A percentile compares a stretch with the other conserved stretches of the same genome.
phyloP scores from a whole-genome alignment of 2,797 vertebrate species.

The Distichodus sexfasciatus region DNA sequence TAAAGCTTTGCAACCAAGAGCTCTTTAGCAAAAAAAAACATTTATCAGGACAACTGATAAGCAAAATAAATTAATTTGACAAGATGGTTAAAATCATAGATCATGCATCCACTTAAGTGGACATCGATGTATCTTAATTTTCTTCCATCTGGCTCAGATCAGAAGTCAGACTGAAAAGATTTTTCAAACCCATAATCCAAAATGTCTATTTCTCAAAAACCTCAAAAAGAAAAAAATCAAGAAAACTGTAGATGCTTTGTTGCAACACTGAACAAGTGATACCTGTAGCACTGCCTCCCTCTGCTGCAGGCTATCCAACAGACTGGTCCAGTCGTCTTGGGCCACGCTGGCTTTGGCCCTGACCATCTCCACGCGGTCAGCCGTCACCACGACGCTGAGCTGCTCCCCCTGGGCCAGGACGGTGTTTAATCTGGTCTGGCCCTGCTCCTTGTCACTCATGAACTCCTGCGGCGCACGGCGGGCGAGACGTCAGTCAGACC shows the following conservation, averaged over 20 bases:
- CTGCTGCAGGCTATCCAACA: conserved; percentile 85
- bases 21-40: no score
- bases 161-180: no score
- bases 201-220: no score
- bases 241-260: background rate
- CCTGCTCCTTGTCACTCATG: conserved; percentile 88
- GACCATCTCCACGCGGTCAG: conserved; percentile 82
- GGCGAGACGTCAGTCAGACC: conserved; percentile 38
- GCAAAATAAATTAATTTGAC: no score
- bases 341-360: conserved; percentile 79
- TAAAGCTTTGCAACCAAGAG: no score
- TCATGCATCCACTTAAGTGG: no score
- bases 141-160: no score
- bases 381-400: conserved; percentile 79
- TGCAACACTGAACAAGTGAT: background rate
- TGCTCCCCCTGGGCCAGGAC: conserved; percentile 86
- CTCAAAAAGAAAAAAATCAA: no score
- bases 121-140: no score
- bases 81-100: no score
- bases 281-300: conserved; percentile 89
- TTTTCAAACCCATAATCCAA: no score
- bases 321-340: conserved; percentile 90
- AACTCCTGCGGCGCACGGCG: conserved; percentile 79
- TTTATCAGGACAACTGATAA: no score
- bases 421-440: conserved; percentile 86